These are phyloP conservation scores for Aporophyla nigra DNA, from an alignment of 2,888 invertebrate genomes.

Conservation along the genomic window DNA sequence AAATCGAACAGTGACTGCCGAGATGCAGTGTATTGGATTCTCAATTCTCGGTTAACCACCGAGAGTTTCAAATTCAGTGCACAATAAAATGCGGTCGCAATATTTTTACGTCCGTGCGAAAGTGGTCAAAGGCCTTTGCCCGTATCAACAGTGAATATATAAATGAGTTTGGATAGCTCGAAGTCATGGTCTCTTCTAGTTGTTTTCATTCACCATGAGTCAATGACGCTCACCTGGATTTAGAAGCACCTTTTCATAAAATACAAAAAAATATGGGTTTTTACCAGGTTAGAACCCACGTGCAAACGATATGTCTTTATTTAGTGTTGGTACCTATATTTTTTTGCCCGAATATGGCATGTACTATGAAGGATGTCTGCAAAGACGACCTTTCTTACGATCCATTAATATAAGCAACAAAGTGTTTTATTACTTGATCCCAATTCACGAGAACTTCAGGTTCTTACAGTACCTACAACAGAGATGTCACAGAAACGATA, in stretches of 20 bases:
- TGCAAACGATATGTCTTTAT: neutral
- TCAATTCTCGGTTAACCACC: too few species aligned
- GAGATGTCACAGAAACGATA: neutral
- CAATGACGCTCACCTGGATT: neutral
- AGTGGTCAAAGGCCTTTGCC: too few species aligned
- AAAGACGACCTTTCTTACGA: too few species aligned
- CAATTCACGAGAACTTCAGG: too few species aligned
- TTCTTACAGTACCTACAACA: neutral
- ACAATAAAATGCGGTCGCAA: too few species aligned
- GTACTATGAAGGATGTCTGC: too few species aligned
- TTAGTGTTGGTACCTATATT: neutral
- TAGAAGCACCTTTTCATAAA: neutral
- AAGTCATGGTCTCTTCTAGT: neutral
- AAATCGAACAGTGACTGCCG: too few species aligned
- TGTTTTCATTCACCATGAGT: neutral
- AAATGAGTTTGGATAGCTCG: neutral
- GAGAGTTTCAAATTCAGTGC: too few species aligned
- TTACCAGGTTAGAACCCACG: neutral
- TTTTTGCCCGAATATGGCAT: neutral
- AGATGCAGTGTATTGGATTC: too few species aligned
- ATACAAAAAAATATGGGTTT: neutral
- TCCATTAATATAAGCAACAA: too few species aligned
- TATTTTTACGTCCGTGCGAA: too few species aligned
- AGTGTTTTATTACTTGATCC: too few species aligned
- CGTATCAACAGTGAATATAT: neutral